phyloP scores from a whole-genome alignment of 2,888 invertebrate species.

The Campoplex nolae region DNA sequence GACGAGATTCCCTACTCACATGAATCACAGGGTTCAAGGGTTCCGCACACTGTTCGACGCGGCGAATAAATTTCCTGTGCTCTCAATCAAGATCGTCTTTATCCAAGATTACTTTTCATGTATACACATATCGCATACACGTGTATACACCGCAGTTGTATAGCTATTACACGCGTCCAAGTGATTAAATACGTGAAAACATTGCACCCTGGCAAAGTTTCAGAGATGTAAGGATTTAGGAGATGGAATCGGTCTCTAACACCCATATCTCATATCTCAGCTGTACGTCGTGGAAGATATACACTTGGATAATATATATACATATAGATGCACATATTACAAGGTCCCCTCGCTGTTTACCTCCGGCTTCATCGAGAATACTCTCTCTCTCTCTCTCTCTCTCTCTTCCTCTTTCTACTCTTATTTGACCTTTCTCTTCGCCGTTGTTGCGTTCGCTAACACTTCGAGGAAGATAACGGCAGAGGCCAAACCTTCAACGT shows the following conservation, averaged over 20 bases:
- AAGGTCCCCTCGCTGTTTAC: conserved; percentile 50
- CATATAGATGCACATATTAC: conserved; percentile 5
- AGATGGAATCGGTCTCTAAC: conserved; percentile 17
- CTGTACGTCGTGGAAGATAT: conserved; percentile 31
- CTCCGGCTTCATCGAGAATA: conserved; percentile 40
- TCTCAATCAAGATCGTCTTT: conserved; percentile 56
- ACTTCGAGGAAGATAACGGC: conserved; percentile 71
- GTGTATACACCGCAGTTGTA: neutral
- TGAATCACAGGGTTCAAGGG: conserved; percentile 45
- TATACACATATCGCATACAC: conserved; percentile 1
- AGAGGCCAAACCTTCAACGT: conserved; percentile 74
- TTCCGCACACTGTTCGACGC: conserved; percentile 49
- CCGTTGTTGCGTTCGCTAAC: conserved; percentile 77
- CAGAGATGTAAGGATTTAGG: neutral
- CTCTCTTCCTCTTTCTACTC: conserved; percentile 63
- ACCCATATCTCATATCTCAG: conserved; percentile 18
- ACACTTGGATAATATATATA: conserved; percentile 20
- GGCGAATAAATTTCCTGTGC: conserved; percentile 58
- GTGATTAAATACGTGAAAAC: conserved; percentile 35
- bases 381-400: conserved; percentile 62
- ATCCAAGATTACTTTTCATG: conserved; percentile 31
- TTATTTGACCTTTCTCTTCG: conserved; percentile 75
- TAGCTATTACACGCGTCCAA: neutral
- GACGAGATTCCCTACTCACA: conserved; percentile 61
- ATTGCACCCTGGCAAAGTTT: conserved; percentile 34